Conservation (phyloP, 1,140 invertebrate genomes). For the Lasioglossum baleicum region DNA sequence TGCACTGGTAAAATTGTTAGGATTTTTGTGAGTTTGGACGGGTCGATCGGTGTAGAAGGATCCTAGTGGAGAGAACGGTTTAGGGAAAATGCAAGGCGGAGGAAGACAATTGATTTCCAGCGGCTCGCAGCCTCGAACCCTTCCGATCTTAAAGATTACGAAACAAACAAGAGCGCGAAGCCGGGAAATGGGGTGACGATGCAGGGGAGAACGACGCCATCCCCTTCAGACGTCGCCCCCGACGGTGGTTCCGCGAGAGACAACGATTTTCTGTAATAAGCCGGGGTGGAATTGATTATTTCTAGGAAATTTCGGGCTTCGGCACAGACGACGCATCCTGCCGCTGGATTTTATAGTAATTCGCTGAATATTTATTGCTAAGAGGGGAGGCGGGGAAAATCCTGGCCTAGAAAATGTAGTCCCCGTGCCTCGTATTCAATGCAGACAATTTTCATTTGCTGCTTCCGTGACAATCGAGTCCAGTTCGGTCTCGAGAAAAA, state of each 20-base stretch:
- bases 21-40: neutral
- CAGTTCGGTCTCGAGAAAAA: no score
- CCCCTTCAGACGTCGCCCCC: conserved; percentile 57
- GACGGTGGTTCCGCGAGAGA: conserved; percentile 58
- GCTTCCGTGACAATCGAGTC: no score
- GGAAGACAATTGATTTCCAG: conserved; percentile 71
- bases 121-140: conserved; percentile 67
- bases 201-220: conserved; percentile 55
- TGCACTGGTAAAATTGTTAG: neutral
- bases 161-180: conserved; percentile 78
- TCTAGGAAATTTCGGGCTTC: neutral
- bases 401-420: no score
- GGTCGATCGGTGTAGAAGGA: no score
- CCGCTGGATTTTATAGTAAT: neutral
- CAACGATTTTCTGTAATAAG: conserved; percentile 42
- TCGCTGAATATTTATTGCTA: neutral
- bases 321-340: neutral
- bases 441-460: no score
- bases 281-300: conserved; percentile 31
- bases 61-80: no score
- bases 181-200: conserved; percentile 77
- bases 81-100: no score
- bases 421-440: no score
- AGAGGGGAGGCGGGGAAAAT: no score
- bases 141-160: conserved; percentile 80